Conservation (phyloP, 1,140 invertebrate species). For the Saccostrea cuccullata region DNA sequence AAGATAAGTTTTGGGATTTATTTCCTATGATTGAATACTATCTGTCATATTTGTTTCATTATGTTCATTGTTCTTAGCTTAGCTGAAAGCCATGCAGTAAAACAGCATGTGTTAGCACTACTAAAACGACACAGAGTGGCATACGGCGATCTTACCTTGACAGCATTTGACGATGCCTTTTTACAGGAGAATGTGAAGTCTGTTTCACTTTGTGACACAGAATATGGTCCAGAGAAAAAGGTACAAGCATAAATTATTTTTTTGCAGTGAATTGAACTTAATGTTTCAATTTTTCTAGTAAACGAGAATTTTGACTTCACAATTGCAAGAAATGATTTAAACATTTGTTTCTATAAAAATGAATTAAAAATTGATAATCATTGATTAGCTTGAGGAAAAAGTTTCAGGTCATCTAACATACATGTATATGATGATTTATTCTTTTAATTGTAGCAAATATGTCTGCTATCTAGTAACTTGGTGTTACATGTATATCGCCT, state of each 20-base stretch:
- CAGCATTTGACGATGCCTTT: slow-evolving; percentile 71
- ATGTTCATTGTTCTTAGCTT: slow-evolving; percentile 64
- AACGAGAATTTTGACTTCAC: too few relatives aligned
- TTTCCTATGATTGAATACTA: too few relatives aligned
- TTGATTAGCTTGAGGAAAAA: too few relatives aligned
- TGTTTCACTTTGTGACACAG: slow-evolving; percentile 69
- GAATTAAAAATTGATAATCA: too few relatives aligned
- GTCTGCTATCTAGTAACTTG: slow-evolving; percentile 43
- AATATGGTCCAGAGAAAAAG: slow-evolving; percentile 61
- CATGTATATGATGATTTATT: too few relatives aligned
- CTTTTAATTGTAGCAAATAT: not conserved
- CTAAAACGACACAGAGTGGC: slow-evolving; percentile 63
- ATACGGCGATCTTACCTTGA: slow-evolving; percentile 69
- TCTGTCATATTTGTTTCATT: not conserved
- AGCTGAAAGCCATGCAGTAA: slow-evolving; percentile 59
- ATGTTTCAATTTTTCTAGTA: too few relatives aligned
- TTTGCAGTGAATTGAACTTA: too few relatives aligned
- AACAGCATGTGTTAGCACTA: slow-evolving; percentile 68
- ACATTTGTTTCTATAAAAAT: too few relatives aligned
- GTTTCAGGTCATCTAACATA: too few relatives aligned
- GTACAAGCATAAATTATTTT: slow-evolving; percentile 51
- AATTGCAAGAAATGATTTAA: too few relatives aligned
- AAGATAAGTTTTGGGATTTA: too few relatives aligned
- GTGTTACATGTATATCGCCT: slow-evolving; percentile 82
- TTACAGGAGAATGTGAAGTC: slow-evolving; percentile 71